These are phyloP conservation scores for Rhopalosiphum maidis DNA, from an alignment of 1,140 invertebrate genomes.

Conservation along the genomic window DNA sequence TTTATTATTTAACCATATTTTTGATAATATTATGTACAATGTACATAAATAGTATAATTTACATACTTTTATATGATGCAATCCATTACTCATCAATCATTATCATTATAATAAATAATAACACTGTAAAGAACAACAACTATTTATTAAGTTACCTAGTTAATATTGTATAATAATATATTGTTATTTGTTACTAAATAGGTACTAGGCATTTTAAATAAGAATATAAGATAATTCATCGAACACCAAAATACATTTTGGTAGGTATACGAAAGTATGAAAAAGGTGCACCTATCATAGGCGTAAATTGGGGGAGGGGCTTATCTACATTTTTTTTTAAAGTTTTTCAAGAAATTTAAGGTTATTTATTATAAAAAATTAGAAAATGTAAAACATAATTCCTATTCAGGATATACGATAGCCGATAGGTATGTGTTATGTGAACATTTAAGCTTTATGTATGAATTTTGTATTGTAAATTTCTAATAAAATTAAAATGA, in stretches of 20 bases:
- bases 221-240: neutral
- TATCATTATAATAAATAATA: neutral
- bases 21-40: conserved; percentile 2
- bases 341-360: too few relatives aligned
- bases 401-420: too few relatives aligned
- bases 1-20: neutral
- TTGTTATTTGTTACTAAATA: neutral
- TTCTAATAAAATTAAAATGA: too few relatives aligned
- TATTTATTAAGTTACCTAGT: neutral
- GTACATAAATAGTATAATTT: neutral
- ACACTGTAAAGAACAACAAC: neutral
- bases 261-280: neutral
- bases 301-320: too few relatives aligned
- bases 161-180: neutral
- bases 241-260: neutral
- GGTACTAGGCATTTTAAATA: neutral
- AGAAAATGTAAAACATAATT: too few relatives aligned
- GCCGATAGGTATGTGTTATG: too few relatives aligned
- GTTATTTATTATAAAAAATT: too few relatives aligned
- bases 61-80: neutral
- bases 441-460: too few relatives aligned
- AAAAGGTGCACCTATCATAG: neutral
- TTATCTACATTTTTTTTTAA: too few relatives aligned
- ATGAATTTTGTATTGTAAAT: too few relatives aligned
- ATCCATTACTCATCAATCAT: neutral